phyloP scores from a whole-genome alignment of 2,113 vertebrate species.

The Chauna torquata region DNA sequence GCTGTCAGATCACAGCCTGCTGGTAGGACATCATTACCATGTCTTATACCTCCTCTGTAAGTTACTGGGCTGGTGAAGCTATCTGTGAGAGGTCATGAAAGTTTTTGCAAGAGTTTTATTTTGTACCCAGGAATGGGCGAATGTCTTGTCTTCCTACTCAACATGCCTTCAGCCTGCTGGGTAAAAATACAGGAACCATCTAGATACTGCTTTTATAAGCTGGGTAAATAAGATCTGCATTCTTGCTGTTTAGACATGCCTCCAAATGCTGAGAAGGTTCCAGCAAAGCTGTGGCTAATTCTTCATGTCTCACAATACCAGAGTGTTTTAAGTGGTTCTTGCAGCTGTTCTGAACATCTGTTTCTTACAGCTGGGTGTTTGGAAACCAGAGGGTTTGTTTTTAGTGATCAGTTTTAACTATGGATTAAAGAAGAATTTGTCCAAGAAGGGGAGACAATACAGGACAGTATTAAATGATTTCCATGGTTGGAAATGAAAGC shows the following conservation, averaged over 20 bases:
- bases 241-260: neutral
- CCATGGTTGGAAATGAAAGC: neutral
- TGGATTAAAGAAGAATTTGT: neutral
- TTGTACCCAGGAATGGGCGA: neutral
- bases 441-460: neutral
- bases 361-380: neutral
- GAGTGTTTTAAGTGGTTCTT: neutral
- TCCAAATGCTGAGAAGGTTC: neutral
- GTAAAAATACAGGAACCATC: neutral
- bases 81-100: neutral
- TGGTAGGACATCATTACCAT: neutral
- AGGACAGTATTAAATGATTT: neutral
- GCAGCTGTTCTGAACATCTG: neutral
- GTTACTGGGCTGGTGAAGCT: neutral
- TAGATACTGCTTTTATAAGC: neutral
- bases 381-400: slow-evolving; percentile 4
- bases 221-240: neutral
- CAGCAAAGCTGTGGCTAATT: neutral
- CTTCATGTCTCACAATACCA: neutral
- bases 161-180: neutral
- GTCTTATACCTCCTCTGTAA: neutral
- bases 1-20: neutral
- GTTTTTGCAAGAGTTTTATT: neutral
- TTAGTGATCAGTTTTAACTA: neutral
- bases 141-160: neutral